These are phyloP conservation scores for Lepus europaeus DNA, from an alignment of 2,113 vertebrate species.

Conservation along the genomic window DNA sequence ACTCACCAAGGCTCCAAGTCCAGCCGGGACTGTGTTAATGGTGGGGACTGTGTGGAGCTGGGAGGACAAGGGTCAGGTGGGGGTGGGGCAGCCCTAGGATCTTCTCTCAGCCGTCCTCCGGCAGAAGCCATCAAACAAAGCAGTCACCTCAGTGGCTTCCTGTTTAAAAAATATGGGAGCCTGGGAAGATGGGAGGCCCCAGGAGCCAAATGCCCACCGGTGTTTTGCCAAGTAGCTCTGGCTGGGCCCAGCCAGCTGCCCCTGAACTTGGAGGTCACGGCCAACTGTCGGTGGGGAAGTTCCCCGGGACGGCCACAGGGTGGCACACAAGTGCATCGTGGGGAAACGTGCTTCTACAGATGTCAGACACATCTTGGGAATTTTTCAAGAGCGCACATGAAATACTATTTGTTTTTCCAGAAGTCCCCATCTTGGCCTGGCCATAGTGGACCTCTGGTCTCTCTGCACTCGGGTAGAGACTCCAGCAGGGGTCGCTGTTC, in stretches of 20 bases:
- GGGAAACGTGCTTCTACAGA: background rate
- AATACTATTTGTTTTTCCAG: background rate
- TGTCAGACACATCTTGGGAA: background rate
- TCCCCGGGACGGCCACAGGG: conserved; percentile 10
- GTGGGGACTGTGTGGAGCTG: background rate
- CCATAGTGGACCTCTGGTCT: background rate
- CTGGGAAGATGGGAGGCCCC: background rate
- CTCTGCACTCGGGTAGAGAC: background rate
- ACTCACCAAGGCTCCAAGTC: background rate
- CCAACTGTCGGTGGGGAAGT: background rate
- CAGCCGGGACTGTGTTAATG: background rate
- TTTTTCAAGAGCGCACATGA: background rate
- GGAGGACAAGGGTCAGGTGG: background rate
- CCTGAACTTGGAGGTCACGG: background rate
- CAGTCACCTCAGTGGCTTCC: background rate
- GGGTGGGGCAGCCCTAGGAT: too few species aligned
- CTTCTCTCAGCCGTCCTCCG: background rate
- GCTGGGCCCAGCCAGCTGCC: background rate
- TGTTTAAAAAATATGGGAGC: background rate
- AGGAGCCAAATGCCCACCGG: background rate
- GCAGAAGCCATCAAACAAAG: background rate
- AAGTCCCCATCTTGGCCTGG: background rate
- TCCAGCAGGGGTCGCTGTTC: conserved; percentile 22
- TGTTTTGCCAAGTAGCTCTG: background rate
- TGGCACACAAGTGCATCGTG: conserved; percentile 48